phyloP scores from a whole-genome alignment of 2,113 vertebrate species.

The Anolis carolinensis region DNA sequence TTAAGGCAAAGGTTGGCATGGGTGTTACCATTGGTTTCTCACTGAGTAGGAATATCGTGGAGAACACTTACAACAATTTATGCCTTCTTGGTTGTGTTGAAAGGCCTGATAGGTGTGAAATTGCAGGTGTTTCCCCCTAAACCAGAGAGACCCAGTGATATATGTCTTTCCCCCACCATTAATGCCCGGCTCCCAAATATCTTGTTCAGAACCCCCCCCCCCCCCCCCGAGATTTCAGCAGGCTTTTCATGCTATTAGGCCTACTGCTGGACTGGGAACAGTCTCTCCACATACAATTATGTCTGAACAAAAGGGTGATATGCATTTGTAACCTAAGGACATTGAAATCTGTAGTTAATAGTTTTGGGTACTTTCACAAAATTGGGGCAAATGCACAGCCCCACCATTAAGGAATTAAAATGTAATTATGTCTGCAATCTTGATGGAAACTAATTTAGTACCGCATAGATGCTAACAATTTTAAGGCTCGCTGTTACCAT shows the following conservation, averaged over 20 bases:
- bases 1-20: neutral
- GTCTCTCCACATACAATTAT: neutral
- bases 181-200: neutral
- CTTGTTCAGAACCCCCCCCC: neutral
- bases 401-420: neutral
- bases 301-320: neutral
- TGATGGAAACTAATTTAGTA: constrained; percentile 13
- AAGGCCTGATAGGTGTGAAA: neutral
- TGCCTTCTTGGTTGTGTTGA: neutral
- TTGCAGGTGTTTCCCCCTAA: neutral
- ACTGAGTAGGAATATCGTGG: neutral
- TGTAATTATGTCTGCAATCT: neutral
- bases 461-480: neutral
- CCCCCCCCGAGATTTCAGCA: neutral
- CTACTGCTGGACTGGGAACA: neutral
- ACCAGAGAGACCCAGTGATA: neutral
- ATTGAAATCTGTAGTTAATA: neutral
- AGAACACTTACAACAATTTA: neutral
- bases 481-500: neutral
- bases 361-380: neutral
- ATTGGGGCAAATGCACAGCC: neutral
- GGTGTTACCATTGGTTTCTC: neutral
- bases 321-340: neutral
- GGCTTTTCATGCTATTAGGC: neutral
- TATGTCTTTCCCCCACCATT: neutral